Evolutionary conservation across 2,113 vertebrate genomes (phyloP).

Genomic region (Solenodon paradoxus): DNA sequence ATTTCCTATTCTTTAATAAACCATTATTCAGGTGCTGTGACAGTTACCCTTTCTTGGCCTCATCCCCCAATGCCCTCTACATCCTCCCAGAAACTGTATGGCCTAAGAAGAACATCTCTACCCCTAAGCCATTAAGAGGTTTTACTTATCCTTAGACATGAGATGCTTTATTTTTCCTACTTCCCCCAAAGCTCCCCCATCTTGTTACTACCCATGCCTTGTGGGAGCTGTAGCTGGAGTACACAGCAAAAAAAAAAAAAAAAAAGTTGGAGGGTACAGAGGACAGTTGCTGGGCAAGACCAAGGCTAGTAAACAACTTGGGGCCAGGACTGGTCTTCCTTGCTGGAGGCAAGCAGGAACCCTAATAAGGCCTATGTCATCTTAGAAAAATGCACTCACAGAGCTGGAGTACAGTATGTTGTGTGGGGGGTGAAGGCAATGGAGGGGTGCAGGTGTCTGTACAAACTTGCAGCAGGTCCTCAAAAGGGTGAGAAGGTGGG

Average conservation of each 20-base stretch:
- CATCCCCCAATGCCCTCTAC: background rate
- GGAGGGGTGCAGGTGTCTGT: slow-evolving; percentile 81
- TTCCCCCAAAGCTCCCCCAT: background rate
- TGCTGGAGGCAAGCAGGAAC: slow-evolving; percentile 66
- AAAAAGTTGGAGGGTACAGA: background rate
- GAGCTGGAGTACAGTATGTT: slow-evolving; percentile 68
- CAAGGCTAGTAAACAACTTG: slow-evolving; percentile 48
- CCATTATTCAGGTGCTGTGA: slow-evolving; percentile 83
- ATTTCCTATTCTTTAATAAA: slow-evolving; percentile 69
- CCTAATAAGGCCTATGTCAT: slow-evolving; percentile 82
- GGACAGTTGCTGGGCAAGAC: slow-evolving; percentile 2
- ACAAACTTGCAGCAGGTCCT: slow-evolving; percentile 77
- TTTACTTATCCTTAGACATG: background rate
- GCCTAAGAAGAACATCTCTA: background rate
- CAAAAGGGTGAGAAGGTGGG: slow-evolving; percentile 62
- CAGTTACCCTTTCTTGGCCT: background rate
- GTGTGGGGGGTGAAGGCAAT: slow-evolving; percentile 55
- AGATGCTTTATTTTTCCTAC: background rate
- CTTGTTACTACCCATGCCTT: background rate
- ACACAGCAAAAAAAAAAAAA: background rate
- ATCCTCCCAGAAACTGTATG: slow-evolving; percentile 12
- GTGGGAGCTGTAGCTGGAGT: slow-evolving; percentile 17
- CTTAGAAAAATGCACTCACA: slow-evolving; percentile 81
- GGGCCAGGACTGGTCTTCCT: slow-evolving; percentile 56
- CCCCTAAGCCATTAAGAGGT: background rate